These are phyloP conservation scores for Lordiphosa andalusiaca DNA, from an alignment of 2,888 invertebrate genomes.

Conservation along the genomic window DNA sequence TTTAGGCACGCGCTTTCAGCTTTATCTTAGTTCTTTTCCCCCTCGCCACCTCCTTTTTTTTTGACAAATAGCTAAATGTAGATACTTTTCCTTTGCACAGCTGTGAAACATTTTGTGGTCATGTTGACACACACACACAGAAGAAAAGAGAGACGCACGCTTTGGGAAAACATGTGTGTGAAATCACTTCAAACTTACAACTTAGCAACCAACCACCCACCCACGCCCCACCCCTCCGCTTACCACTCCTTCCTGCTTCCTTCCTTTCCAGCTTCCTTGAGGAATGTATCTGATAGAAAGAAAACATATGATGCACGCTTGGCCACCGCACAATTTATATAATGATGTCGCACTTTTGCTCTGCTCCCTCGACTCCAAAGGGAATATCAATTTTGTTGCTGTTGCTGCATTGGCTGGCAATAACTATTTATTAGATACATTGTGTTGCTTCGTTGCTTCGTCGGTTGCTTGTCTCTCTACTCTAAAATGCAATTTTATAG, in stretches of 20 bases:
- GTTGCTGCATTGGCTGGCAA: conserved; percentile 53
- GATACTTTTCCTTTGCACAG: conserved; percentile 41
- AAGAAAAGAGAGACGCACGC: conserved; percentile 11
- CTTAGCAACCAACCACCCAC: conserved; percentile 13
- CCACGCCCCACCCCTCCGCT: conserved; percentile 2
- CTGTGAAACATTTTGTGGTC: conserved; percentile 71
- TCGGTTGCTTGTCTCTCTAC: conserved; percentile 40
- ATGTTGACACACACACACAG: conserved; percentile 46
- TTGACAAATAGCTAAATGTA: conserved; percentile 57
- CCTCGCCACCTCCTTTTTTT: conserved; percentile 27
- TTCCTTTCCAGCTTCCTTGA: conserved; percentile 11
- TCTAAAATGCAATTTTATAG: conserved; percentile 80
- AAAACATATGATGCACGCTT: conserved; percentile 68
- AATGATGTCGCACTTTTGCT: conserved; percentile 75
- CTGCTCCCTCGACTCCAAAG: conserved; percentile 29
- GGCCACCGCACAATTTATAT: conserved; percentile 65
- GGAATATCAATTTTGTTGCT: conserved; percentile 70
- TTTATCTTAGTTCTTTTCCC: conserved; percentile 25
- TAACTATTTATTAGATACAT: conserved; percentile 76
- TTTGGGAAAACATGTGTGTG: conserved; percentile 65
- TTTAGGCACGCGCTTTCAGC: conserved; percentile 46
- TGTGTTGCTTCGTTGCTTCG: conserved; percentile 45
- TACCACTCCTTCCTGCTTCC: neutral
- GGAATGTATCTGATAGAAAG: conserved; percentile 52
- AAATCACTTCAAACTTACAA: conserved; percentile 63